These are phyloP conservation scores for Umimayanthus kanabou DNA, from an alignment of 92 coral and sea anemone species.

Conservation along the genomic window DNA sequence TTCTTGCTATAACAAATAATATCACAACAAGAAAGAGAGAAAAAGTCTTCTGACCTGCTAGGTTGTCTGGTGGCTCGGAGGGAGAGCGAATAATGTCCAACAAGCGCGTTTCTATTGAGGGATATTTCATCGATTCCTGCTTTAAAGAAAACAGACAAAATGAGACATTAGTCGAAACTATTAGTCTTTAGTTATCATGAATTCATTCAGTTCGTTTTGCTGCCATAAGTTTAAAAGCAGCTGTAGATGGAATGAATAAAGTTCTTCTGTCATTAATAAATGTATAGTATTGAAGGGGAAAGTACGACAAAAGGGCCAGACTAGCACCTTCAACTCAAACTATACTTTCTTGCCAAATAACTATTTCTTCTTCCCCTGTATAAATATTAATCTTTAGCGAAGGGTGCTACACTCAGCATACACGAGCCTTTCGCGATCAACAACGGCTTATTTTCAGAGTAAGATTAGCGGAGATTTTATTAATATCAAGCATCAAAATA, in stretches of 20 bases:
- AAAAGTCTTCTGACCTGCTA: constrained; percentile 75
- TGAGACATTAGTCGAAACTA: constrained; percentile 31
- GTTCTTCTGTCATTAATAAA: constrained; percentile 86
- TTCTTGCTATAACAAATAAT: constrained; percentile 11
- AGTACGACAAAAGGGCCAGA: constrained; percentile 50
- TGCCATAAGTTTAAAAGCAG: constrained; percentile 71
- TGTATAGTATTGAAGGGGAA: constrained; percentile 77
- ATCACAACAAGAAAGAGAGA: constrained; percentile 29
- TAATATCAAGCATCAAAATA: background rate
- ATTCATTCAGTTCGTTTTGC: constrained; percentile 37
- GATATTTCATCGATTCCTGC: constrained; percentile 92
- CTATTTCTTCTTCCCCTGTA: constrained; percentile 19
- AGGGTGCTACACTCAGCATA: background rate
- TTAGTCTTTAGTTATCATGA: constrained; percentile 13
- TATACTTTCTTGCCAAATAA: constrained; percentile 3
- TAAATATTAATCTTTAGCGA: background rate
- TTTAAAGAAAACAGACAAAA: constrained; percentile 46
- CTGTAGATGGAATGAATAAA: constrained; percentile 63
- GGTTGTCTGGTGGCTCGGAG: constrained; percentile 92
- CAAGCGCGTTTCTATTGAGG: constrained; percentile 93
- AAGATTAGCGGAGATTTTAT: background rate
- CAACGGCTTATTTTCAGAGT: background rate
- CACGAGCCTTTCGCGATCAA: constrained; percentile 2
- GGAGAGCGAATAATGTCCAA: constrained; percentile 98
- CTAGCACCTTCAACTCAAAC: constrained; percentile 47